Evolutionary conservation across 2,113 vertebrate species (phyloP), one percentile per base, ranked within the genome.

Genomic region (Dipodomys spectabilis): DNA sequence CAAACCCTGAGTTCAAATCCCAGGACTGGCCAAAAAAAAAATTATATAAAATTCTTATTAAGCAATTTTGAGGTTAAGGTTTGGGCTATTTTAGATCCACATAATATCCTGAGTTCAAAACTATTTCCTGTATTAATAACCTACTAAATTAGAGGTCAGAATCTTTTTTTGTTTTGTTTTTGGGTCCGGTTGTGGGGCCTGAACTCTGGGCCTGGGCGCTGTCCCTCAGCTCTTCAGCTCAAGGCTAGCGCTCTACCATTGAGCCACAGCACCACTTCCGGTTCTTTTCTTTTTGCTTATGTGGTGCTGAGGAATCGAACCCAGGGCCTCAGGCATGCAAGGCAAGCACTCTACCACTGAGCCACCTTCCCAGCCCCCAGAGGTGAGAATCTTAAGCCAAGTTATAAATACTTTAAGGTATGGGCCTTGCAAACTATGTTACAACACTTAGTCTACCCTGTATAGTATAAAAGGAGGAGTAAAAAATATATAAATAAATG

Each of bases 341-440:
- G 39, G 39, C 39, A 39, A 39, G 39, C 39, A 6, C 39, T 39
- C 39, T 6, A 39, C 39, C 39, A 39, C 39, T 39, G 39, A 39
- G 39, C 39, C 39, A 39, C 39, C 39, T 39, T 39, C 39, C 39
- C 39, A 39, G 3, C 39, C 39, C 39, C 39, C 39, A 39, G 39
- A 39, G 39, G 39, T 39, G 39, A 39, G 39, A 39, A 39, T 39
- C 67, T 90, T 67, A 44, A 64, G 28, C 44, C 57, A 88, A 20
- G 28, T 77, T 82, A 60, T 74, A 83, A 93, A 32, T 88, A 90
- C 60, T 91, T 92, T 74, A 74, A 85, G 32, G 32, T 65, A 68
- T 23, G 16, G 45, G 28, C 64, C 53, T 91, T 89, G 25, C 1
- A 20, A 16, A 53, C 35, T 89, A 32, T 84, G 25, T 89, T 22